Percentiles rank a stretch among this genome's conserved stretches.
Evolutionary conservation across 1,140 invertebrate genomes (phyloP).

Genomic region (Bombus pascuorum): DNA sequence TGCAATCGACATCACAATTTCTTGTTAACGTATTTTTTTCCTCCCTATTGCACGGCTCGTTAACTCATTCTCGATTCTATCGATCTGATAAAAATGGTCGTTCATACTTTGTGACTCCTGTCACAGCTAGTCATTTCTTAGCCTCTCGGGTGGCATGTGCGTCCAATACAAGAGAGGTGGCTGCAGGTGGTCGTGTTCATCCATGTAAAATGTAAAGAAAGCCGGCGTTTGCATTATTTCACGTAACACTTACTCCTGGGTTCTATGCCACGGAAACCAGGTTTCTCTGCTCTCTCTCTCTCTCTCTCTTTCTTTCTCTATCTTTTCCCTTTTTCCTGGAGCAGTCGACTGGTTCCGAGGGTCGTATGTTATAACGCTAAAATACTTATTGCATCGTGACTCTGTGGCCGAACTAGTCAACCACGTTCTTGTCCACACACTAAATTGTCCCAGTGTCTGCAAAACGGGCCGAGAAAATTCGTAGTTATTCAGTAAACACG

Average conservation of each 20-base stretch:
- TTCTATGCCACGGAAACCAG: conserved; percentile 3
- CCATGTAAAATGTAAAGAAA: conserved; percentile 67
- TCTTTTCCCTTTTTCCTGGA: not conserved
- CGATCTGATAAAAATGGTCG: conserved; percentile 23
- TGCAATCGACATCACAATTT: too few relatives aligned
- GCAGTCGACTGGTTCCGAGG: not conserved
- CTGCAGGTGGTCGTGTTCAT: conserved; percentile 20
- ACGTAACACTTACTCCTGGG: conserved; percentile 31
- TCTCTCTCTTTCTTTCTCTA: not conserved
- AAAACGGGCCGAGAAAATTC: conserved; percentile 5
- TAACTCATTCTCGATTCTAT: conserved; percentile 49
- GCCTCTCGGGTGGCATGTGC: not conserved
- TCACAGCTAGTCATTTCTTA: conserved; percentile 41
- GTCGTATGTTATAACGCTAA: conserved; percentile 13
- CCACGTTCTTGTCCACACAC: not conserved
- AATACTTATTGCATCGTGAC: conserved; percentile 57
- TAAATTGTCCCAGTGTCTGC: conserved; percentile 31
- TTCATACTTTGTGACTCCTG: conserved; percentile 21
- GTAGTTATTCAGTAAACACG: not conserved
- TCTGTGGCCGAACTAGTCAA: not conserved
- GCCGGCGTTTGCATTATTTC: conserved; percentile 61
- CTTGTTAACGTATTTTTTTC: not conserved
- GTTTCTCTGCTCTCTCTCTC: not conserved
- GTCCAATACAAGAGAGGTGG: not conserved
- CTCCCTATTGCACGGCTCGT: not conserved